A percentile compares a stretch with the other conserved stretches of the same genome.
Evolutionary conservation across 2,888 invertebrate genomes (phyloP).

Genomic region (Pilophorus perplexus): DNA sequence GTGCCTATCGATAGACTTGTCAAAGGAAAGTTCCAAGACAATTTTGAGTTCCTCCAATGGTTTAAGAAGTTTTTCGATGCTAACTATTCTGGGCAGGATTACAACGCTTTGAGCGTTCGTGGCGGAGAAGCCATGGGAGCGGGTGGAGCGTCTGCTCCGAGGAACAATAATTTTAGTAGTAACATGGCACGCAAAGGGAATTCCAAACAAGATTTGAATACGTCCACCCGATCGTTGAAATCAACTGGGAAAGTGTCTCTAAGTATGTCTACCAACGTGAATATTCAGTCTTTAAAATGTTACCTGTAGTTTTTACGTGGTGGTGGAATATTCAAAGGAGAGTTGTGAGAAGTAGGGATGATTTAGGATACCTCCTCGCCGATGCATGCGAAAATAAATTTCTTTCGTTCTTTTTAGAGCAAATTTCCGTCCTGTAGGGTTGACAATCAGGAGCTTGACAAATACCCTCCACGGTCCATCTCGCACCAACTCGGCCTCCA

Average conservation of each 20-base stretch:
- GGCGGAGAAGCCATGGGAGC: slow-evolving; percentile 83
- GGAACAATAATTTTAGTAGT: slow-evolving; percentile 31
- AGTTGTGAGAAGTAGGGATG: no score
- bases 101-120: slow-evolving; percentile 84
- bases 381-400: no score
- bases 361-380: no score
- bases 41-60: slow-evolving; percentile 99
- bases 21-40: slow-evolving; percentile 98
- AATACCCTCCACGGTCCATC: no score
- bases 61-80: slow-evolving; percentile 99
- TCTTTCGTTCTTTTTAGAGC: no score
- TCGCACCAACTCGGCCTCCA: no score
- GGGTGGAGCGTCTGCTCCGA: slow-evolving; percentile 49
- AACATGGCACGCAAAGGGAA: slow-evolving; percentile 31
- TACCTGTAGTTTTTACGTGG: no score
- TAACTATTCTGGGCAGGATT: slow-evolving; percentile 92
- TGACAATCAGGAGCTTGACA: no score
- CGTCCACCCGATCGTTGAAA: slow-evolving; percentile 5
- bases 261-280: not conserved
- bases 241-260: slow-evolving; percentile 6
- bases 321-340: no score
- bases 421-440: no score
- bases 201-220: slow-evolving; percentile 32
- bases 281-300: not conserved
- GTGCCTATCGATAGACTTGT: slow-evolving; percentile 92